Percentiles rank a stretch among this genome's conserved stretches.
phyloP scores from a whole-genome alignment of 2,888 invertebrate genomes.

The Blastobasis adustella region DNA sequence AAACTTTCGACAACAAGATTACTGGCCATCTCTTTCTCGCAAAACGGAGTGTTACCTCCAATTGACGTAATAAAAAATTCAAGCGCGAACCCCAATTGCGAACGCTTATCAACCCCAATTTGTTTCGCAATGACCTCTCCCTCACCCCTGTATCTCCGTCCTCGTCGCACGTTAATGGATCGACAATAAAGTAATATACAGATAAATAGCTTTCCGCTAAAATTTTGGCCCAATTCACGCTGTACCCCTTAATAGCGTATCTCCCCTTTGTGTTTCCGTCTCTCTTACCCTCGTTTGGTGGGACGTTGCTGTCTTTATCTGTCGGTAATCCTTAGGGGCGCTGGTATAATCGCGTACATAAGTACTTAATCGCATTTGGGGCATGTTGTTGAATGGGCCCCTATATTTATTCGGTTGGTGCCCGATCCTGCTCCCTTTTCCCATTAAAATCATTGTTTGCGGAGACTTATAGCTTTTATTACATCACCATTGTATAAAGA shows the following conservation, averaged over 20 bases:
- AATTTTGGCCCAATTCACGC: conserved; percentile 69
- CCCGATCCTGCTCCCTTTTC: conserved; percentile 38
- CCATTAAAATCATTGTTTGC: conserved; percentile 63
- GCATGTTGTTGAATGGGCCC: conserved; percentile 47
- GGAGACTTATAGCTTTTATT: conserved; percentile 54
- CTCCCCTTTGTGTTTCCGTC: conserved; percentile 44
- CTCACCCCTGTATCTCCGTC: conserved; percentile 32
- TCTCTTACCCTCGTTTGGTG: conserved; percentile 24
- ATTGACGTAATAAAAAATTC: no score
- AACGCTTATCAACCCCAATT: conserved; percentile 47
- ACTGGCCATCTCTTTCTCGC: not conserved
- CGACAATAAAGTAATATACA: conserved; percentile 72
- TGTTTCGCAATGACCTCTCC: conserved; percentile 21
- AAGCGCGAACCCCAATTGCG: conserved; percentile 26
- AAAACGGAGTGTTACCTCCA: not conserved
- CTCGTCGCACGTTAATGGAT: conserved; percentile 58
- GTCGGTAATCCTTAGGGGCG: conserved; percentile 48
- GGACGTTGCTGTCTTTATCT: conserved; percentile 26
- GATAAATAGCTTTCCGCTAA: conserved; percentile 70
- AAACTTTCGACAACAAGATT: not conserved
- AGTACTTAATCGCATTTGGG: conserved; percentile 72
- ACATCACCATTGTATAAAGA: conserved; percentile 36
- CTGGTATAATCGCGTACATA: conserved; percentile 66
- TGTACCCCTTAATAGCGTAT: conserved; percentile 64
- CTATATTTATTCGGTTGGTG: conserved; percentile 64